phyloP scores from a whole-genome alignment of 2,113 vertebrate species.

The Ursus arctos region DNA sequence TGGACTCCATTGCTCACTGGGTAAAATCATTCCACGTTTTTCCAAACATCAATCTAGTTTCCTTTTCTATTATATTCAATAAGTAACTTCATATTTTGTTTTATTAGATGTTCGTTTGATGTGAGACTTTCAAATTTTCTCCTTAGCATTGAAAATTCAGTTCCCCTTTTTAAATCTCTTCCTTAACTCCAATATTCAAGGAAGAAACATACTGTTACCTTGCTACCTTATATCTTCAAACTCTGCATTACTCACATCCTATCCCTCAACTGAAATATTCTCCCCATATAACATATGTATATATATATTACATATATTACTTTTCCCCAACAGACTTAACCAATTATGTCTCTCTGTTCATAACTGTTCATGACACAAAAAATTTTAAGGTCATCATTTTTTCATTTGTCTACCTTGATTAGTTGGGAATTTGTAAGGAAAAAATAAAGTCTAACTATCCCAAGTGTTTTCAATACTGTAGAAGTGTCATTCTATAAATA shows the following conservation, averaged over 20 bases:
- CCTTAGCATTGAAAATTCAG: background rate
- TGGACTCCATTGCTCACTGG: background rate
- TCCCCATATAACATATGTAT: background rate
- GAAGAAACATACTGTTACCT: background rate
- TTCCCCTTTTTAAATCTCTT: background rate
- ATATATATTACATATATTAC: background rate
- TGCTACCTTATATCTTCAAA: background rate
- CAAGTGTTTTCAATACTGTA: background rate
- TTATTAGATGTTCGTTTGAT: background rate
- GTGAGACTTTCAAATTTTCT: background rate
- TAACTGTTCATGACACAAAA: background rate
- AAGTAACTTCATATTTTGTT: background rate
- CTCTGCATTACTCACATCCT: background rate
- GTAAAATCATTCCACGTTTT: background rate
- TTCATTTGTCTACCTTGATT: background rate
- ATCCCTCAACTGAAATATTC: background rate
- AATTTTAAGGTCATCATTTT: background rate
- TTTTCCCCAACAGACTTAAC: background rate
- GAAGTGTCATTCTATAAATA: background rate
- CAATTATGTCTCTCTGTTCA: background rate
- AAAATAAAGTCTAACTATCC: background rate
- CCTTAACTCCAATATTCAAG: background rate
- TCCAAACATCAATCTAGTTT: background rate
- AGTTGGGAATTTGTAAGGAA: background rate
- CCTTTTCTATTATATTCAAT: background rate